Conservation (phyloP, 2,113 vertebrate species). For the Vimba vimba region DNA sequence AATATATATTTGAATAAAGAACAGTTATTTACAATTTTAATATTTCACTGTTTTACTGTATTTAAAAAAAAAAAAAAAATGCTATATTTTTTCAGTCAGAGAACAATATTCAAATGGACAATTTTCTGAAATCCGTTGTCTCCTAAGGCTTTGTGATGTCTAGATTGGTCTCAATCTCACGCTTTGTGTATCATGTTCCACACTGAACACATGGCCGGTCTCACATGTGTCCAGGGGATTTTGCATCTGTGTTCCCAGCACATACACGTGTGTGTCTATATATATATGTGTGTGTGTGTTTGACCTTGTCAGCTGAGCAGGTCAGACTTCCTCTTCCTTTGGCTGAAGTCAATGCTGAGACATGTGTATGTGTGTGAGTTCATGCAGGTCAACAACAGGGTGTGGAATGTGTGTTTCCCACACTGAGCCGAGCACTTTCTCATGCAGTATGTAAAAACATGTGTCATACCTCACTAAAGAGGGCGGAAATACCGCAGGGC, state of each 20-base stretch:
- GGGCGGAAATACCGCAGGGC: slow-evolving; percentile 51
- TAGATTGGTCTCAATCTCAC: not conserved
- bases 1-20: not conserved
- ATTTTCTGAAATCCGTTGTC: slow-evolving; percentile 6
- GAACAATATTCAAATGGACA: not conserved
- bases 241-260: slow-evolving; percentile 51
- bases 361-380: slow-evolving; percentile 57
- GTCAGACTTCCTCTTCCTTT: slow-evolving; percentile 61
- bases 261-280: not conserved
- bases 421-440: slow-evolving; percentile 49
- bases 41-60: not conserved
- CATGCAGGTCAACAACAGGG: slow-evolving; percentile 69
- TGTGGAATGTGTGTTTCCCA: slow-evolving; percentile 73
- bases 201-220: slow-evolving; percentile 51
- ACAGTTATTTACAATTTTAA: not conserved
- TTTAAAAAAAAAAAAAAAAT: not conserved
- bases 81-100: not conserved
- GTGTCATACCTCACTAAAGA: slow-evolving; percentile 50
- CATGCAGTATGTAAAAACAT: slow-evolving; percentile 62
- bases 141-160: slow-evolving; percentile 28
- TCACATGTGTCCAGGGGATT: slow-evolving; percentile 56
- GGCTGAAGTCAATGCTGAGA: slow-evolving; percentile 56
- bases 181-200: slow-evolving; percentile 29
- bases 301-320: slow-evolving; percentile 53
- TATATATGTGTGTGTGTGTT: slow-evolving; percentile 32